A percentile compares a stretch with the other conserved stretches of the same genome.
Evolutionary conservation across 2,113 vertebrate genomes (phyloP).

Genomic region (Tyrannus savana): DNA sequence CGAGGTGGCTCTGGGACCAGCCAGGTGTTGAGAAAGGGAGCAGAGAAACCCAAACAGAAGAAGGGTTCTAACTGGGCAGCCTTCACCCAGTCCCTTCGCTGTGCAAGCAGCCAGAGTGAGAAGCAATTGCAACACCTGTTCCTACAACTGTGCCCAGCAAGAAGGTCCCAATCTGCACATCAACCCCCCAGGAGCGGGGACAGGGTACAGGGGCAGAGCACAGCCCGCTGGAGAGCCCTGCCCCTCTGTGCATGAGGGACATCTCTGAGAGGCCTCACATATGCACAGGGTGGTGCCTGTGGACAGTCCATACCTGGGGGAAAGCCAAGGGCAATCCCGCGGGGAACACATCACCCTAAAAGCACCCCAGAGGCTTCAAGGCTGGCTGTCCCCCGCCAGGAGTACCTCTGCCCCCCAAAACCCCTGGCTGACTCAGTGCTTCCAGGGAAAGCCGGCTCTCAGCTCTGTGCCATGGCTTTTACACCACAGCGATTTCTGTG

Average conservation of each 20-base stretch:
- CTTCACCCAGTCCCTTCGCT: accelerated
- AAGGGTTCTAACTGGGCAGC: not conserved
- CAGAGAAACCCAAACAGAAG: not conserved
- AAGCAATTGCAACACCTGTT: not conserved
- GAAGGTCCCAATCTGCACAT: not conserved
- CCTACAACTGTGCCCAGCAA: not conserved
- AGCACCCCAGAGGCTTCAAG: not conserved
- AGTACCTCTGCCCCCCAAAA: not conserved
- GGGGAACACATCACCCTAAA: not conserved
- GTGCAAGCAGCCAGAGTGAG: not conserved
- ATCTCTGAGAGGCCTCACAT: accelerated
- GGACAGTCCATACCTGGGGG: not conserved
- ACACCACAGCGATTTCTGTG: not conserved
- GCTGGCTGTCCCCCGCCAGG: not conserved
- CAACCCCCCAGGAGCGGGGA: not conserved
- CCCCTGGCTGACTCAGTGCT: accelerated
- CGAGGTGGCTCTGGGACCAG: not conserved
- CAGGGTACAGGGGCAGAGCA: not conserved
- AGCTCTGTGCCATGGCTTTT: not conserved
- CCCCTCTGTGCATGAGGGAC: accelerated
- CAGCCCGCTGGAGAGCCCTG: not conserved
- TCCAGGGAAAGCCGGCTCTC: not conserved
- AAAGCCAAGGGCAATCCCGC: not conserved
- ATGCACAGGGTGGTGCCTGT: not conserved
- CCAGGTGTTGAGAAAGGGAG: not conserved